Evolutionary conservation across 1,140 invertebrate genomes (phyloP), one percentile per base, ranked within the genome.

Genomic region (Bombus soroeensis): DNA sequence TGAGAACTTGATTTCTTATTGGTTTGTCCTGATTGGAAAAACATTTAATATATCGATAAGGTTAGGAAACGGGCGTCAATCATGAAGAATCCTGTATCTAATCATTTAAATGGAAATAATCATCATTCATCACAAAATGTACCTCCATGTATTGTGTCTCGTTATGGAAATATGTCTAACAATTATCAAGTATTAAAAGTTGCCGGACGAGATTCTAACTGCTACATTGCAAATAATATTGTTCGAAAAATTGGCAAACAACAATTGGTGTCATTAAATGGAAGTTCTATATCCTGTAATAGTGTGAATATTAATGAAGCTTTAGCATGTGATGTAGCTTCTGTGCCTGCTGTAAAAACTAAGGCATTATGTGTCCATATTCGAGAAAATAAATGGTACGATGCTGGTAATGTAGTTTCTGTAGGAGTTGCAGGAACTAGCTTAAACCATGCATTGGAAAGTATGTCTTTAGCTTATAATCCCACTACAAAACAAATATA

Each of bases 381-480:
- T 34, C 85, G 94, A 59, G 93, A 94, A 41, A 94, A 94, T 83
- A 94, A 94, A 72, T 94, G 94, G 94, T 94, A 94, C 43, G 93
- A 94, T 74, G 93, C 93, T n/a, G 92, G 93, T 22, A 94, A 94
- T 72, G 87, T 94, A 13, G 91, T 94, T 13, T 94, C 93, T 9
- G 92, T 94, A 9, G 94, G 94, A 9, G 91, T 94, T 2, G 92
- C 93, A 12, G 94, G 94, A 25, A 92, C 94, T 37, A 94, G 92
- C n/a, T 89, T 96, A 47, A 95, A 95, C 85, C 94, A 95, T 92
- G 95, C 95, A 70, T 88, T 96, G 75, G 95, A 96, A 78, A 96
- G 95, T 90, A 96, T 96, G 94, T 95, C 95, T 74, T 82, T 96
- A 90, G 95, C 95, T 73, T 96, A 96, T 87, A 95, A 95, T 91